Evolutionary conservation across 2,888 invertebrate species (phyloP), one percentile per base, ranked within the genome.

Genomic region (Eupithecia insigniata): DNA sequence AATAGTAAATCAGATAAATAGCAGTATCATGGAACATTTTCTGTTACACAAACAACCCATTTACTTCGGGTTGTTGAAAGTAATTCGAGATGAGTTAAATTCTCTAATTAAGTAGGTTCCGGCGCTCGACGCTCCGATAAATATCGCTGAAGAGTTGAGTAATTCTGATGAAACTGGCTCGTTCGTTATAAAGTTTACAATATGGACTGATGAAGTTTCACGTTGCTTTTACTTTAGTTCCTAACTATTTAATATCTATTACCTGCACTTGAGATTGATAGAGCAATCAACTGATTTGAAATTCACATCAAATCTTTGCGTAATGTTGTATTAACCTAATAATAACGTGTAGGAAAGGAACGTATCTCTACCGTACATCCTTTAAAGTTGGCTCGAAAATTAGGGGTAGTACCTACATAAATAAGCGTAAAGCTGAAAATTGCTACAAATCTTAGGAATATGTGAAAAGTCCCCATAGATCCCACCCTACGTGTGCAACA

Each of bases 81-180:
- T 72, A 66, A 72, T 72, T 69, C 72, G 66, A 72, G 68, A 61
- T 68, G 60, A 65, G 62, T n/a, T 65, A 60, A 55, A 67, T 68
- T 68, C 43, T 28, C 46, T 67, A 71, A 67, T 71, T 72, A 65
- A 58, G 36, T 71, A 65, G 64, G 36, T 71, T 60, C 32, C 26
- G 60, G 39, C 62, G 67, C 61, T 67, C 62, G 51, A 16, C 32
- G 46, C 51, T 71, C 66, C 26, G 28, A 67, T 61, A n/a, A 70
- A 70, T 61, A 66, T 46, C 39, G 4, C 12, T 68, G 14, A 26
- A 16, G 55, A 58, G 22, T 36, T 5, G 43, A 60, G 28, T 39
- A 30, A 68, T 36, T 10, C 67, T 67, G 60, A 39, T 39, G 60
- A 62, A 69, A 69, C 62, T 62, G 61, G n/a, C n/a, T 26, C 26